These are phyloP conservation scores for Charaxes varanes DNA, from an alignment of 1,140 invertebrate genomes.

Conservation along the genomic window DNA sequence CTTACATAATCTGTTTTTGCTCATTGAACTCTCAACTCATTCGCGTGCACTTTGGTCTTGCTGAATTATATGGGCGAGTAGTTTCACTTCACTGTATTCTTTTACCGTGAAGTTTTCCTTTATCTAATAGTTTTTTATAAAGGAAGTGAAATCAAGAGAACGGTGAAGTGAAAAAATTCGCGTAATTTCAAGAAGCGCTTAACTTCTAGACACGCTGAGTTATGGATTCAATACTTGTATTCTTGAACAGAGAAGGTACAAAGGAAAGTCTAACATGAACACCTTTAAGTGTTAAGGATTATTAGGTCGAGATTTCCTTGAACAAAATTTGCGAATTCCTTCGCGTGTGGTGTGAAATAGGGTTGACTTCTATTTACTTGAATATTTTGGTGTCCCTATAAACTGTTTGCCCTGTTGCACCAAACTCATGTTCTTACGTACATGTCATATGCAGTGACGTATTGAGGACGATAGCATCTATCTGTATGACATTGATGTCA, in stretches of 20 bases:
- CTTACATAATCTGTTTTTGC: conserved; percentile 20
- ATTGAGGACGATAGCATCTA: too few relatives aligned
- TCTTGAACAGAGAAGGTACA: conserved; percentile 11
- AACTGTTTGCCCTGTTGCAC: too few relatives aligned
- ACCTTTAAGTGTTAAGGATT: conserved; percentile 6
- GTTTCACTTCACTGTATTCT: conserved; percentile 20
- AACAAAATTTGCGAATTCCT: conserved; percentile 19
- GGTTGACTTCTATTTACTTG: conserved; percentile 1
- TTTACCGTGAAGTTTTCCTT: conserved; percentile 23
- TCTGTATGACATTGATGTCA: too few relatives aligned
- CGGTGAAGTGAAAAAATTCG: conserved; percentile 10
- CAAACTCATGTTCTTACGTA: too few relatives aligned
- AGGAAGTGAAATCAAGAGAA: conserved; percentile 17
- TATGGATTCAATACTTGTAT: conserved; percentile 15
- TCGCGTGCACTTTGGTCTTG: conserved; percentile 15
- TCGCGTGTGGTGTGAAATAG: conserved; percentile 19
- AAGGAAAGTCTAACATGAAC: conserved; percentile 13
- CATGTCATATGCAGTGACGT: too few relatives aligned
- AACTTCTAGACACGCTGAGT: conserved; percentile 18
- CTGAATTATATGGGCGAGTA: conserved; percentile 22
- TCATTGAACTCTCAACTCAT: conserved; percentile 23
- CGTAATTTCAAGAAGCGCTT: conserved; percentile 22
- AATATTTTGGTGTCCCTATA: too few relatives aligned
- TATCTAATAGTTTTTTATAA: conserved; percentile 22
- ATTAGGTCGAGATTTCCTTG: conserved; percentile 16